Evolutionary conservation across 2,113 vertebrate genomes (phyloP), one percentile per base, ranked within the genome.

Genomic region (Rhabdornis inornatus): DNA sequence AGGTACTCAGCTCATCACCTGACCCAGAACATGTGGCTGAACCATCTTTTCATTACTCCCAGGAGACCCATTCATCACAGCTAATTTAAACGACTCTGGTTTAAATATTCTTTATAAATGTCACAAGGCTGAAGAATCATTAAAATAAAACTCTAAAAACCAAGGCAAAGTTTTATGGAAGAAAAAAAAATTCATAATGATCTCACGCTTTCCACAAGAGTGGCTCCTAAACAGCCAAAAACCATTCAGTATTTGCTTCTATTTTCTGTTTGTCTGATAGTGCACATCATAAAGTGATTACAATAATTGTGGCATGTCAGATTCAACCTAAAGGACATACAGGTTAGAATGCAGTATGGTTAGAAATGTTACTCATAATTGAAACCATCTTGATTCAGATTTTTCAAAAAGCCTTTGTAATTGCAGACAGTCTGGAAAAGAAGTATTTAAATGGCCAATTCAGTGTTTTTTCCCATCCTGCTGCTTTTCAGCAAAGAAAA

Each of bases 351-450:
- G 40, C 2, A 86, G 64, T 63, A 56, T 22, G n/a, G 79, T 68
- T 83, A 31, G 22, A 92, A 93, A 87, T 25, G 37, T 45, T 89
- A 90, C 39, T 53, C 49, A 42, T 89, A 95, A 95, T 50, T 75
- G 69, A 94, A 94, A 89, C 76, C 82, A 81, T 93, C 69, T 75
- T 64, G 40, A 89, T 64, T 87, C 53, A 64, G 49, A 89, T 65
- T 95, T 89, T 87, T 82, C 60, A 60, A 81, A 92, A 92, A 94
- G 65, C 56, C 50, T 94, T 97, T 89, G 55, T 63, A 86, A 95
- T 68, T 81, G 49, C 71, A 88, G 72, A 74, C 71, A 71, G 72
- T 93, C 94, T 92, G 69, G 72, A 89, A 92, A 80, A 95, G 6
- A 88, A 95, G n/a, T 56, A 94, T 68, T 96, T 87, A 89, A 60